Conservation (phyloP, 2,888 invertebrate genomes). For the Acanthacorydalis orientalis region DNA sequence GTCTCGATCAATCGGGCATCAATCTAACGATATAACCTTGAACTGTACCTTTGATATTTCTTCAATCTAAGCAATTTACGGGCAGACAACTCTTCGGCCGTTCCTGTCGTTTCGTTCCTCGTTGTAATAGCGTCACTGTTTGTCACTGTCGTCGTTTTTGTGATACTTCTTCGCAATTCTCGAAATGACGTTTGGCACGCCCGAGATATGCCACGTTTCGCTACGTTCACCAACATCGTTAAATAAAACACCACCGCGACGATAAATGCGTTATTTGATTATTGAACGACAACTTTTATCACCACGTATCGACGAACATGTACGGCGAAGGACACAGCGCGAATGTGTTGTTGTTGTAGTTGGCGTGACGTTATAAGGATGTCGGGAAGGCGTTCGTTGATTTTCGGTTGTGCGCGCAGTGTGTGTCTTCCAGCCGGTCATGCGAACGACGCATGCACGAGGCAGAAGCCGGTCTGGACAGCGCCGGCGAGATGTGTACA, state of each 20-base stretch:
- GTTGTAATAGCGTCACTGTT: slow-evolving; percentile 41
- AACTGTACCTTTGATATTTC: slow-evolving; percentile 35
- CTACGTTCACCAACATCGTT: background rate
- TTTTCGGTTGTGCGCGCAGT: too few relatives aligned
- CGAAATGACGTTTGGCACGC: background rate
- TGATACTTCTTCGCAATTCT: slow-evolving; percentile 26
- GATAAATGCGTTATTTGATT: background rate
- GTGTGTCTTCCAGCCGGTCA: too few relatives aligned
- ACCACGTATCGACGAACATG: too few relatives aligned
- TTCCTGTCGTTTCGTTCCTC: slow-evolving; percentile 22
- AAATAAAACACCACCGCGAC: background rate
- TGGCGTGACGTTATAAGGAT: too few relatives aligned
- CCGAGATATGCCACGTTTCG: background rate
- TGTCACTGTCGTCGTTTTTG: slow-evolving; percentile 40
- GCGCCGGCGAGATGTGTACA: too few relatives aligned
- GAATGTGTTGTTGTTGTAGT: too few relatives aligned
- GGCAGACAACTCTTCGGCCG: slow-evolving; percentile 24
- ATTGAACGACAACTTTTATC: background rate
- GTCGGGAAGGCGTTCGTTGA: too few relatives aligned
- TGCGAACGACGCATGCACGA: too few relatives aligned
- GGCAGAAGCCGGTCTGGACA: too few relatives aligned
- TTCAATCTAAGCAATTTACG: slow-evolving; percentile 34
- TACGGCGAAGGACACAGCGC: too few relatives aligned
- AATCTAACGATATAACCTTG: background rate
- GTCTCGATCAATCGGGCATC: background rate